These are phyloP conservation scores for Acanthurus leucopareius DNA, from an alignment of 2,797 vertebrate species.

Conservation along the genomic window DNA sequence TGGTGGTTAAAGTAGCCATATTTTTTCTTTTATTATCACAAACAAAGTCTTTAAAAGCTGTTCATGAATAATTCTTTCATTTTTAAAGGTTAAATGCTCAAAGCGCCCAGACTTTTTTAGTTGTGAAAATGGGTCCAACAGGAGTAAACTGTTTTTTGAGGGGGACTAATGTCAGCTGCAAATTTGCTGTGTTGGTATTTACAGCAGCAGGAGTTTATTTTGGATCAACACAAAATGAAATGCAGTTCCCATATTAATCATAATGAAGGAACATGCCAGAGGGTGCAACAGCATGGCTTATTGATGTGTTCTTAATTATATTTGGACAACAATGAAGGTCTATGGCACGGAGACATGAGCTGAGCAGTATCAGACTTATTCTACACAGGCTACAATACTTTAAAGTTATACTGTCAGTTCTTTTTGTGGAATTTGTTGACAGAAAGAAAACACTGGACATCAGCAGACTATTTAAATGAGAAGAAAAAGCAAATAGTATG, in stretches of 20 bases:
- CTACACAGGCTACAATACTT: neutral
- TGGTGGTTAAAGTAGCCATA: neutral
- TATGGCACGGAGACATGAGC: neutral
- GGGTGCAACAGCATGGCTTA: neutral
- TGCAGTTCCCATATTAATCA: neutral
- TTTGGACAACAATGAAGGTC: neutral
- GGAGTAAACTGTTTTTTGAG: neutral
- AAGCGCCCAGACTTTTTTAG: neutral
- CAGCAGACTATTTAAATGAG: no score
- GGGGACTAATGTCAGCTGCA: neutral
- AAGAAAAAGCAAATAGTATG: no score
- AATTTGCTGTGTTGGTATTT: conserved; percentile 5
- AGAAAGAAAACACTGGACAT: neutral
- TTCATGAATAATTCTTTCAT: neutral
- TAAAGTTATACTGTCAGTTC: neutral
- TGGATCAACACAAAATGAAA: conserved; percentile 5
- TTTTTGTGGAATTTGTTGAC: neutral
- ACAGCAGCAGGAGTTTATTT: neutral
- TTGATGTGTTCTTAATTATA: neutral
- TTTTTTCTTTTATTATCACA: neutral
- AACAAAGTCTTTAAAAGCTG: neutral
- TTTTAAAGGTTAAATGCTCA: neutral
- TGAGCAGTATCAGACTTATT: neutral
- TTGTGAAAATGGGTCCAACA: neutral
- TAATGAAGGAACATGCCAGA: no score